These are phyloP conservation scores for Carabus problematicus DNA, from an alignment of 2,888 invertebrate genomes.

Conservation along the genomic window DNA sequence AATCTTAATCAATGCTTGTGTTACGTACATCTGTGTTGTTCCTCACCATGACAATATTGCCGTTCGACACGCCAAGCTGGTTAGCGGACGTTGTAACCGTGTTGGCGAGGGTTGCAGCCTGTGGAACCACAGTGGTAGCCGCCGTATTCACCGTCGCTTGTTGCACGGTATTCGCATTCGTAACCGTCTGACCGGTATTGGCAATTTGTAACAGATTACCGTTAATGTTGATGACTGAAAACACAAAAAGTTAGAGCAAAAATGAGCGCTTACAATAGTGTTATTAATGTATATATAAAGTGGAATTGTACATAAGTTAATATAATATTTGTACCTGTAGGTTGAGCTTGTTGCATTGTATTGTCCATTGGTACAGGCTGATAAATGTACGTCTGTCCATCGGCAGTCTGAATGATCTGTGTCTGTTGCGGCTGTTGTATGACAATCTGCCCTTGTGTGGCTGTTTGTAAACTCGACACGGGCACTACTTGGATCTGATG, in stretches of 20 bases:
- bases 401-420: conserved; percentile 88
- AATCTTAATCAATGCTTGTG: conserved; percentile 14
- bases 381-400: conserved; percentile 92
- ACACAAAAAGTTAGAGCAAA: too few species aligned
- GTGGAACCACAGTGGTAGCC: conserved; percentile 58
- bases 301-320: neutral
- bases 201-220: conserved; percentile 78
- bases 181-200: conserved; percentile 60
- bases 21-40: conserved; percentile 55
- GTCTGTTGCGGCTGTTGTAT: conserved; percentile 72
- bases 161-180: conserved; percentile 59
- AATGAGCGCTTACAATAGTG: too few species aligned
- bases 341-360: conserved; percentile 66
- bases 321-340: conserved; percentile 57
- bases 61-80: conserved; percentile 68
- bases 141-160: conserved; percentile 56
- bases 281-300: neutral
- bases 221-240: conserved; percentile 77
- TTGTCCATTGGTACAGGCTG: conserved; percentile 75
- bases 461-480: conserved; percentile 69
- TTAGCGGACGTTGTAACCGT: conserved; percentile 60
- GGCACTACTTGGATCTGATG: conserved; percentile 80
- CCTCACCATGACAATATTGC: conserved; percentile 80
- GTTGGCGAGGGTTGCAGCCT: conserved; percentile 56
- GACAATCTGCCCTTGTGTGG: conserved; percentile 65